phyloP scores from a whole-genome alignment of 2,888 invertebrate genomes.

The Pycnomerus fuliginosus region DNA sequence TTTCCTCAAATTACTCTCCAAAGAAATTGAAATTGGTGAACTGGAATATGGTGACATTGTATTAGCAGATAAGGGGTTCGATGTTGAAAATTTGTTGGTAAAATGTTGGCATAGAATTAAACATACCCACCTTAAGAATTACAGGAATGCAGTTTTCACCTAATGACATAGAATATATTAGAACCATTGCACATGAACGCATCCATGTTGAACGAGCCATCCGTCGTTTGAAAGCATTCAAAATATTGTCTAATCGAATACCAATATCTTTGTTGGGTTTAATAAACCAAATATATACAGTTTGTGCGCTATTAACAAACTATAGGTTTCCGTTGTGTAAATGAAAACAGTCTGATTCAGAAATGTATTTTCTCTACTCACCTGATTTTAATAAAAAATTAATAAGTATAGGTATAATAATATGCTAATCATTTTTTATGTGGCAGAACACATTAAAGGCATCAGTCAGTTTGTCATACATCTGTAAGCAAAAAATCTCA shows the following conservation, averaged over 20 bases:
- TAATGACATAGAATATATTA: conserved; percentile 15
- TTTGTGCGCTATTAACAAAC: conserved; percentile 14
- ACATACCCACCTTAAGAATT: conserved; percentile 21
- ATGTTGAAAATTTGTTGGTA: conserved; percentile 22
- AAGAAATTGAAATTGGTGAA: conserved; percentile 14
- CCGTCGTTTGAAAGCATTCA: conserved; percentile 22
- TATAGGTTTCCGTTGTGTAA: conserved; percentile 9
- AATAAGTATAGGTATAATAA: no score
- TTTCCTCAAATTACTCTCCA: conserved; percentile 12
- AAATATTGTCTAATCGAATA: conserved; percentile 16
- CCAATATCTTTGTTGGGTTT: conserved; percentile 10
- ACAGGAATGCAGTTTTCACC: conserved; percentile 21
- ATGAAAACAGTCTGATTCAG: no score
- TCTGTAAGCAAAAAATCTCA: no score
- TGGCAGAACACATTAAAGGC: no score
- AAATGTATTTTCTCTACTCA: no score
- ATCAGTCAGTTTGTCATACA: no score
- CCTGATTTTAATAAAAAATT: no score
- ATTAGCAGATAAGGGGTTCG: conserved; percentile 28
- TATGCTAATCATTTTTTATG: no score
- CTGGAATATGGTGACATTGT: conserved; percentile 16
- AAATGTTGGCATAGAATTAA: conserved; percentile 18
- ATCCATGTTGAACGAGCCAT: conserved; percentile 27
- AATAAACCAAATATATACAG: conserved; percentile 18
- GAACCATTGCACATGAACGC: conserved; percentile 25